Conservation (phyloP, 2,888 invertebrate species). For the Noctua janthina region DNA sequence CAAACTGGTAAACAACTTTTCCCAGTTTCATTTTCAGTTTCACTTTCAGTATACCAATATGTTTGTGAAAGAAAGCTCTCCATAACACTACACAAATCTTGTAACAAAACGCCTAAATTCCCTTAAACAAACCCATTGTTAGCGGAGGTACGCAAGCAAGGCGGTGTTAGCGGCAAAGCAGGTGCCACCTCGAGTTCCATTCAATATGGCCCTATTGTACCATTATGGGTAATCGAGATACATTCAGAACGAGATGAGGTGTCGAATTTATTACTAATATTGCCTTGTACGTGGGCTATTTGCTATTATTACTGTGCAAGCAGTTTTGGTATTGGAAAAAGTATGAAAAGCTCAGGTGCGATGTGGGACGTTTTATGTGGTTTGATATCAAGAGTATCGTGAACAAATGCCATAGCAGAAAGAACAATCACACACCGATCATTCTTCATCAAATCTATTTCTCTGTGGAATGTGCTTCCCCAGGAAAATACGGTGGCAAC, state of each 20-base stretch:
- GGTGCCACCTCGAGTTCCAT: constrained; percentile 80
- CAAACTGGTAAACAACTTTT: neutral
- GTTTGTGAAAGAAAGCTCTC: constrained; percentile 14
- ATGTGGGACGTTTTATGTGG: constrained; percentile 22
- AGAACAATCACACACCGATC: neutral
- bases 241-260: constrained; percentile 81
- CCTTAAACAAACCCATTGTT: constrained; percentile 58
- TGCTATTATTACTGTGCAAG: constrained; percentile 57
- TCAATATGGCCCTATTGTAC: constrained; percentile 83
- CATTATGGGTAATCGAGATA: constrained; percentile 85
- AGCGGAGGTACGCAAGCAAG: constrained; percentile 70
- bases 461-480: no score
- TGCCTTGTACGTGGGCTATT: constrained; percentile 67
- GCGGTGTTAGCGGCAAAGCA: constrained; percentile 78
- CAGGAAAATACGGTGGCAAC: no score
- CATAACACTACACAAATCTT: constrained; percentile 27
- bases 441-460: no score
- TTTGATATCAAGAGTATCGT: neutral
- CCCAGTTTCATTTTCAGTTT: neutral
- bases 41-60: neutral
- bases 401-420: neutral
- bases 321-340: constrained; percentile 53
- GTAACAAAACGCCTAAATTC: constrained; percentile 47
- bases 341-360: constrained; percentile 35
- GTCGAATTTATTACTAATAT: constrained; percentile 81